Conservation (phyloP, 2,797 vertebrate species). For the Agapornis canus region DNA sequence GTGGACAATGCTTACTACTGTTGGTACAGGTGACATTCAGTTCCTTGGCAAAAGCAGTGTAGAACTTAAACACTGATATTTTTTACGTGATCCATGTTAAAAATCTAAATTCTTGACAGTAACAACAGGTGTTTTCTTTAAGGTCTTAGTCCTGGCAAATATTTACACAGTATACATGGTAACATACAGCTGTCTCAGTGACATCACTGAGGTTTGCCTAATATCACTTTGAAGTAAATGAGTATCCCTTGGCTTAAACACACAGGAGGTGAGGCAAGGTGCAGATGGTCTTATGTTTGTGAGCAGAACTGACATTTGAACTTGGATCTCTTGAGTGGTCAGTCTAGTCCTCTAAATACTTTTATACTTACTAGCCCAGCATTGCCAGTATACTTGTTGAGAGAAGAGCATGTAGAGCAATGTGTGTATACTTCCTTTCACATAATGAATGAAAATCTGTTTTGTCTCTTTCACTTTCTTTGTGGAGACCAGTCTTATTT, state of each 20-base stretch:
- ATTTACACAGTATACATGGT: not conserved
- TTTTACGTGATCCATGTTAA: not conserved
- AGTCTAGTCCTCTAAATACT: not conserved
- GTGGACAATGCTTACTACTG: not conserved
- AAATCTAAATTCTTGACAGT: not conserved
- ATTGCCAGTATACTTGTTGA: not conserved
- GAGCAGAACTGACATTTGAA: not conserved
- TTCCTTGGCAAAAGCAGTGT: not conserved
- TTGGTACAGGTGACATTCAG: not conserved
- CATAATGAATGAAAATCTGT: not conserved
- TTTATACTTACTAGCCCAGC: not conserved
- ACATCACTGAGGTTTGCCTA: not conserved
- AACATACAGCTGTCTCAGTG: not conserved
- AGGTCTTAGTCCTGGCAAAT: not conserved
- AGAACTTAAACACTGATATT: not conserved
- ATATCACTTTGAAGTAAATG: not conserved
- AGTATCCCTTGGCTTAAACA: not conserved
- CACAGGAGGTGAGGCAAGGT: not conserved
- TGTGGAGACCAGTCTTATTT: not conserved
- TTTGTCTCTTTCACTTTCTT: not conserved
- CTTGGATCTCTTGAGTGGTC: not conserved
- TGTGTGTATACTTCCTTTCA: not conserved
- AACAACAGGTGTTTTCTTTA: not conserved
- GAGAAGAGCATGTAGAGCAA: not conserved
- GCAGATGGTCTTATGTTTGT: not conserved